phyloP scores from a whole-genome alignment of 1,140 invertebrate species.

The Anastatus disparis region DNA sequence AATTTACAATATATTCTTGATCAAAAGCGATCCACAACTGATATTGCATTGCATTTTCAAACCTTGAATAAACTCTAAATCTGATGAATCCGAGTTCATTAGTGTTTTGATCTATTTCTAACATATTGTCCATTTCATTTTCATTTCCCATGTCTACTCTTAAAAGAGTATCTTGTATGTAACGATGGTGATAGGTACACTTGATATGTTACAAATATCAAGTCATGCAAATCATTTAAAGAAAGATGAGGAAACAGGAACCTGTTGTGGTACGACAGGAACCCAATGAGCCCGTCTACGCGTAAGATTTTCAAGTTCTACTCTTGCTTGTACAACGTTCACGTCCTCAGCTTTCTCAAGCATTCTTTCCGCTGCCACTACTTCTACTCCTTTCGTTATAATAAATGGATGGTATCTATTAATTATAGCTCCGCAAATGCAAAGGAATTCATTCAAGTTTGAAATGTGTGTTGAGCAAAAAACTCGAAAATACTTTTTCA shows the following conservation, averaged over 20 bases:
- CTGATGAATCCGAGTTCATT: too few species aligned
- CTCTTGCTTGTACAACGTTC: conserved; percentile 30
- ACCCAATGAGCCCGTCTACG: conserved; percentile 1
- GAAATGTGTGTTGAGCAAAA: background rate
- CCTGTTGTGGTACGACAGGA: background rate
- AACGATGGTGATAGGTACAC: conserved; percentile 25
- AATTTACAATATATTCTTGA: background rate
- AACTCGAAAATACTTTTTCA: conserved; percentile 12
- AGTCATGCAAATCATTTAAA: too few species aligned
- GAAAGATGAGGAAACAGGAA: background rate
- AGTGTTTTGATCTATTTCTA: background rate
- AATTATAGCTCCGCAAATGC: conserved; percentile 12
- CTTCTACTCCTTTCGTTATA: background rate
- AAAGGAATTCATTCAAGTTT: too few species aligned
- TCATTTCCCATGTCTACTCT: conserved; percentile 24
- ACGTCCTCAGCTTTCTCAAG: background rate
- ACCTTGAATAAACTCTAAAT: background rate
- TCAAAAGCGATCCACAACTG: background rate
- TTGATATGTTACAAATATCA: conserved; percentile 33
- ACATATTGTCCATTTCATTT: background rate
- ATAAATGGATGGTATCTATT: too few species aligned
- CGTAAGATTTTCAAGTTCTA: conserved; percentile 15
- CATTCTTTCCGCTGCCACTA: conserved; percentile 3
- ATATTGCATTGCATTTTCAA: background rate
- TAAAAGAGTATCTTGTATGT: conserved; percentile 29